Evolutionary conservation across 2,113 vertebrate species (phyloP), one percentile per base, ranked within the genome.

Genomic region (Poecilia latipinna): DNA sequence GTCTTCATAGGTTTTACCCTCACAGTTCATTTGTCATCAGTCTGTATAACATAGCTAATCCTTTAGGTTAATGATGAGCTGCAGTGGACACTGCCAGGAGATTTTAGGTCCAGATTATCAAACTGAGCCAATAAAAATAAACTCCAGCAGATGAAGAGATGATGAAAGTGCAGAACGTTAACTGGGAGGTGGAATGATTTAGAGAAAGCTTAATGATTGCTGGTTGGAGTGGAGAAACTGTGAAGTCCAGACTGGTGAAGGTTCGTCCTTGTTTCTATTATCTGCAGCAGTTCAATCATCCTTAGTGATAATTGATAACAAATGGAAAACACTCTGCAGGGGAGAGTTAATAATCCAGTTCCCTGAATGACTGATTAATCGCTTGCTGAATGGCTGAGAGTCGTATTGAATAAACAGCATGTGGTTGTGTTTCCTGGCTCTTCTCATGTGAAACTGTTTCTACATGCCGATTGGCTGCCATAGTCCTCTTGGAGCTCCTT

Each of bases 241-340:
- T 19, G 17, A 19, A 65, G 60, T 24, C 69, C 7, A 64, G 80
- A 67, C 31, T 19, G 11, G 1, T 51, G 71, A 67, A 44, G 61
- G 61, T 61, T 19, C 62, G 54, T 65, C 70, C 77, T 33, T 61
- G 61, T 81, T 87, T 77, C 57, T 82, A 82, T 60, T 1, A 35
- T 35, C 33, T 8, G 71, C 88, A 82, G 86, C 74, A 2, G 51
- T 82, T 87, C 88, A 92, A 80, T 90, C 86, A 82, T 31, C 75
- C 84, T 83, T 61, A 37, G 79, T 78, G 82, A 86, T 88, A 87
- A 89, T 80, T 80, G 84, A 90, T 80, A 81, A 91, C 88, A 90
- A 91, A 91, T 88, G 85, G 88, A 91, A 91, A 90, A 79, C 82
- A 75, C 88, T 90, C 80, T 57, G 65, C 75, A 73, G 82, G 74